These are phyloP conservation scores for Morpho helenor DNA, from an alignment of 2,888 invertebrate genomes.

Conservation along the genomic window DNA sequence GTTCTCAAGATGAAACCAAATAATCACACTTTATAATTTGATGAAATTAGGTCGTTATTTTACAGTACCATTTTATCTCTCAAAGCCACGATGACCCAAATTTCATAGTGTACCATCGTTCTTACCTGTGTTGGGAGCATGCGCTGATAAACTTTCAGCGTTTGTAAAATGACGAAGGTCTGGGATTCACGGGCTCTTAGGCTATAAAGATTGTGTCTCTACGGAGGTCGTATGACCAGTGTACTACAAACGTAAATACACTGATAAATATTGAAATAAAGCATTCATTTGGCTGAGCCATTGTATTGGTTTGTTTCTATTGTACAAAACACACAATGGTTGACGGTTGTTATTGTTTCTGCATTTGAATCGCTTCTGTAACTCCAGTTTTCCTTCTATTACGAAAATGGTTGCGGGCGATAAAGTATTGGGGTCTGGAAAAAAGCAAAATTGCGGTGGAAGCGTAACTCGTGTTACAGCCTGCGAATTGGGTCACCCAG, in stretches of 20 bases:
- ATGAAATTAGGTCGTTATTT: too few relatives aligned
- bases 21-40: too few relatives aligned
- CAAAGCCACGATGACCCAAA: too few relatives aligned
- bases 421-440: constrained; percentile 5
- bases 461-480: constrained; percentile 6
- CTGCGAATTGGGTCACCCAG: constrained; percentile 26
- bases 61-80: too few relatives aligned
- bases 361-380: constrained; percentile 4
- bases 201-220: too few relatives aligned
- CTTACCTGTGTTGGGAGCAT: too few relatives aligned
- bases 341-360: constrained; percentile 5
- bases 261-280: constrained; percentile 6
- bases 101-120: too few relatives aligned
- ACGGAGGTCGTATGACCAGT: too few relatives aligned
- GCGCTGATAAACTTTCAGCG: too few relatives aligned
- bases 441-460: constrained; percentile 10
- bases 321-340: constrained; percentile 4
- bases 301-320: constrained; percentile 7
- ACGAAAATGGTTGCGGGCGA: constrained; percentile 12
- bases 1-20: too few relatives aligned
- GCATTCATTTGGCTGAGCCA: constrained; percentile 4
- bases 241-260: not conserved
- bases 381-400: constrained; percentile 2
- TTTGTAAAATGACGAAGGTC: too few relatives aligned
- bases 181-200: too few relatives aligned